A percentile compares a stretch with the other conserved stretches of the same genome.
phyloP scores from a whole-genome alignment of 2,797 vertebrate species.

The Coranthus polyacanthus region DNA sequence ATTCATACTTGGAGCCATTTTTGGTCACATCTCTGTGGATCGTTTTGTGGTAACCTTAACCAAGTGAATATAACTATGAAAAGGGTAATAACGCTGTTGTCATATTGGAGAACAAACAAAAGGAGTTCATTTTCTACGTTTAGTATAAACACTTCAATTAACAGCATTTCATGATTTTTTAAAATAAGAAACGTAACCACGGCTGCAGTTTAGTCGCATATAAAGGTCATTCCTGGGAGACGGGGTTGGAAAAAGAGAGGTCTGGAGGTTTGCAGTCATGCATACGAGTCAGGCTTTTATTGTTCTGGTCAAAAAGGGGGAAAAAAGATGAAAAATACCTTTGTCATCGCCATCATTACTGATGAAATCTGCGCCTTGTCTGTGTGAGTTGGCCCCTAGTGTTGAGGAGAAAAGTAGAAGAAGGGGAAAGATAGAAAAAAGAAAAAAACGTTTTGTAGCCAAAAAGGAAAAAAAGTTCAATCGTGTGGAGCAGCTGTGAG shows the following conservation, averaged over 20 bases:
- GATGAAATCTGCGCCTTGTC: constrained; percentile 90
- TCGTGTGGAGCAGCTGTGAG: not conserved
- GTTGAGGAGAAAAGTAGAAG: constrained; percentile 89
- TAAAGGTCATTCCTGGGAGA: too few species aligned
- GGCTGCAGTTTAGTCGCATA: too few species aligned
- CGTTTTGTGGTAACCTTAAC: too few species aligned
- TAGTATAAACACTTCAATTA: too few species aligned
- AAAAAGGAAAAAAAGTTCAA: constrained; percentile 16
- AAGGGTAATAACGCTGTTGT: too few species aligned
- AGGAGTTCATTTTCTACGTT: too few species aligned
- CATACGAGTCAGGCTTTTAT: constrained; percentile 83
- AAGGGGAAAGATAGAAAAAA: constrained; percentile 64
- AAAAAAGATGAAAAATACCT: constrained; percentile 91
- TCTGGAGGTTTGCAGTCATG: constrained; percentile 87
- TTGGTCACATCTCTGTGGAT: too few species aligned
- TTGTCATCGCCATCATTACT: constrained; percentile 92
- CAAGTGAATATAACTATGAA: too few species aligned
- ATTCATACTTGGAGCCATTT: too few species aligned
- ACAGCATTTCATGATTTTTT: too few species aligned
- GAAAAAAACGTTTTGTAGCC: not conserved
- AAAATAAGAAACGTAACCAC: too few species aligned
- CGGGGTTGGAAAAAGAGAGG: constrained; percentile 61
- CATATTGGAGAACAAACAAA: too few species aligned
- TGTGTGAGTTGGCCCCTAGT: constrained; percentile 92
- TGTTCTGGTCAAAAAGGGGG: constrained; percentile 52